These are phyloP conservation scores for Drosophila varians DNA, from an alignment of 1,140 invertebrate species.

Conservation along the genomic window DNA sequence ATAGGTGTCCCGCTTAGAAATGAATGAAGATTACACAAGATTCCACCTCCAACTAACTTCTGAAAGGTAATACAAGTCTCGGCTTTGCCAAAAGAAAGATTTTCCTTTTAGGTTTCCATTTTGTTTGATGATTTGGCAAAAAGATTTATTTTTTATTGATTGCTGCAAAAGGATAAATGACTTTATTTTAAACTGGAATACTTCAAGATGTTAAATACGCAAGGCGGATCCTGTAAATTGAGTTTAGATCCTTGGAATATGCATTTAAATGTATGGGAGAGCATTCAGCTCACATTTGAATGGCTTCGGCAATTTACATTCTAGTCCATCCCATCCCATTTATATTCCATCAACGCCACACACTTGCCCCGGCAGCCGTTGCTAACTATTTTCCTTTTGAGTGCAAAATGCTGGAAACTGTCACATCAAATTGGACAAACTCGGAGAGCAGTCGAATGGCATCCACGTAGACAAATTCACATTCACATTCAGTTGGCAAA, in stretches of 20 bases:
- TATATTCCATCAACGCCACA: constrained; percentile 20
- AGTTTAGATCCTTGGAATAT: constrained; percentile 3
- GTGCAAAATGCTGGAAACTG: constrained; percentile 58
- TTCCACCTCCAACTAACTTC: too few species aligned
- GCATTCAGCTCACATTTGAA: constrained; percentile 32
- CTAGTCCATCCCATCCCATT: constrained; percentile 22
- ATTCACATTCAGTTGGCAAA: constrained; percentile 61
- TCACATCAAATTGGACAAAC: constrained; percentile 62
- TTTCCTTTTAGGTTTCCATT: not conserved
- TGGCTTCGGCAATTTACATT: constrained; percentile 9
- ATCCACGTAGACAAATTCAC: constrained; percentile 42
- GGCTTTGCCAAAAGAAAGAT: too few species aligned
- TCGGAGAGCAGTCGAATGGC: constrained; percentile 32
- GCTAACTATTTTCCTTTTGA: constrained; percentile 42
- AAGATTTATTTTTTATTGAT: not conserved
- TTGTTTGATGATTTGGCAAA: not conserved
- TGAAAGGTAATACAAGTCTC: too few species aligned
- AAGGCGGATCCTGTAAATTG: not conserved
- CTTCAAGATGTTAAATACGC: not conserved
- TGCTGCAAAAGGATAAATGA: not conserved
- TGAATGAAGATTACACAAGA: too few species aligned
- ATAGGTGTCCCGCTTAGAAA: too few species aligned
- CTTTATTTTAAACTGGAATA: not conserved
- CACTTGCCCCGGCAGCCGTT: constrained; percentile 2
- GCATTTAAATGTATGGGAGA: not conserved